Percentiles rank a stretch among this genome's conserved stretches.
Conservation (phyloP, 1,140 invertebrate genomes). For the Lordiphosa clarofinis region DNA sequence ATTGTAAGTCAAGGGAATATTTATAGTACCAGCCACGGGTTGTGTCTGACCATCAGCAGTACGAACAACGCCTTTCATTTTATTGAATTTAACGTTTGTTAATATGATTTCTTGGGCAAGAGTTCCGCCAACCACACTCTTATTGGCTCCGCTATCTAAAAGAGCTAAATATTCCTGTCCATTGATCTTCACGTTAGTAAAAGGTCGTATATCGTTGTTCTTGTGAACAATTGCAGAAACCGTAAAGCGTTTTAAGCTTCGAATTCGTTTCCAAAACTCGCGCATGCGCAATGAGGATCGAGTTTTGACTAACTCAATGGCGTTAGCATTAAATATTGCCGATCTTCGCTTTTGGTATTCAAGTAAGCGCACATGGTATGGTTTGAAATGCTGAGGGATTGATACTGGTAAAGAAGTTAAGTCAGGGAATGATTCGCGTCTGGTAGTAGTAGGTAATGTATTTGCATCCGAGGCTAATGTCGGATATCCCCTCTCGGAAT, state of each 20-base stretch:
- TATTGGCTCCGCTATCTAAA: slow-evolving; percentile 22
- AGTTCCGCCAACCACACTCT: slow-evolving; percentile 15
- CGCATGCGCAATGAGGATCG: slow-evolving; percentile 4
- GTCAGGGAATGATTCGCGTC: background rate
- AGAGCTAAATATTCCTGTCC: slow-evolving; percentile 2
- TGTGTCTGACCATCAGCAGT: slow-evolving; percentile 19
- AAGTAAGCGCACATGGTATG: slow-evolving; percentile 10
- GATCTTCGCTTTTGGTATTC: slow-evolving; percentile 8
- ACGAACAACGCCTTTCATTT: slow-evolving; percentile 2
- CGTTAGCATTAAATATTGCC: slow-evolving; percentile 1
- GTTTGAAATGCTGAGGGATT: slow-evolving; percentile 4
- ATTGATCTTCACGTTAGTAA: slow-evolving; percentile 4
- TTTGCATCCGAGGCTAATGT: slow-evolving; percentile 1
- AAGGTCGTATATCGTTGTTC: slow-evolving; percentile 17
- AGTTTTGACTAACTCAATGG: background rate
- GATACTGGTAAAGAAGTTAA: background rate
- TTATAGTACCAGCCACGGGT: slow-evolving; percentile 1
- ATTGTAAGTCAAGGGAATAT: slow-evolving; percentile 4
- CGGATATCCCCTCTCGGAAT: slow-evolving; percentile 7
- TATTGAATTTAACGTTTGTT: background rate
- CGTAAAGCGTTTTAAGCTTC: background rate
- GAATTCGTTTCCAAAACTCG: slow-evolving; percentile 9
- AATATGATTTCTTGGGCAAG: slow-evolving; percentile 1
- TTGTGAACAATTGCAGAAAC: slow-evolving; percentile 4
- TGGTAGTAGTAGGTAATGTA: background rate